phyloP scores from a whole-genome alignment of 2,888 invertebrate species.

The Mayetiola destructor region DNA sequence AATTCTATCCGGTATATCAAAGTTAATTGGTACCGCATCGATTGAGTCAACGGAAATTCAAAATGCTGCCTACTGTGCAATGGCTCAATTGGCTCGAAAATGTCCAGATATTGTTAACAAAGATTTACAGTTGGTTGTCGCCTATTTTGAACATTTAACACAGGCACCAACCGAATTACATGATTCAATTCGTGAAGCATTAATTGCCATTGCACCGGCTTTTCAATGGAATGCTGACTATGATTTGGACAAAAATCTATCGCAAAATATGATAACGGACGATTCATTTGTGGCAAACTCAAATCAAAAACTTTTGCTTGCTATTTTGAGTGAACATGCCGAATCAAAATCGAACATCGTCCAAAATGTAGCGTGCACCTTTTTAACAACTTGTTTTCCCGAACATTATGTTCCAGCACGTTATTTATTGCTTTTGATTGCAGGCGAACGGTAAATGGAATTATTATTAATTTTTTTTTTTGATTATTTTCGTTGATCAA shows the following conservation, averaged over 20 bases:
- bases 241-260: not conserved
- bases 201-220: slow-evolving; percentile 52
- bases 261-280: slow-evolving; percentile 12
- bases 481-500: too few species aligned
- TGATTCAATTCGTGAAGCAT: slow-evolving; percentile 50
- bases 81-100: slow-evolving; percentile 38
- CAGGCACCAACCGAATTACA: slow-evolving; percentile 38
- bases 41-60: slow-evolving; percentile 35
- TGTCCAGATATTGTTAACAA: slow-evolving; percentile 48
- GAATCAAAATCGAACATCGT: slow-evolving; percentile 63
- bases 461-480: not conserved
- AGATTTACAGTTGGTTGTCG: slow-evolving; percentile 39
- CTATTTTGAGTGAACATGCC: slow-evolving; percentile 58
- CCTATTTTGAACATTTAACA: slow-evolving; percentile 32
- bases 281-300: slow-evolving; percentile 32
- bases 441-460: slow-evolving; percentile 58
- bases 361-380: slow-evolving; percentile 69
- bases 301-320: slow-evolving; percentile 40
- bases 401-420: slow-evolving; percentile 66
- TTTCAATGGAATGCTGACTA: slow-evolving; percentile 36
- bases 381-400: slow-evolving; percentile 68
- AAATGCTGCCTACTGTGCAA: slow-evolving; percentile 35
- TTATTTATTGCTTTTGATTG: slow-evolving; percentile 65
- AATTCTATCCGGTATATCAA: slow-evolving; percentile 30
- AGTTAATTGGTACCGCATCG: slow-evolving; percentile 30